A percentile compares a stretch with the other conserved stretches of the same genome.
Evolutionary conservation across 2,888 invertebrate genomes (phyloP).

Genomic region (Lycophotia porphyrea): DNA sequence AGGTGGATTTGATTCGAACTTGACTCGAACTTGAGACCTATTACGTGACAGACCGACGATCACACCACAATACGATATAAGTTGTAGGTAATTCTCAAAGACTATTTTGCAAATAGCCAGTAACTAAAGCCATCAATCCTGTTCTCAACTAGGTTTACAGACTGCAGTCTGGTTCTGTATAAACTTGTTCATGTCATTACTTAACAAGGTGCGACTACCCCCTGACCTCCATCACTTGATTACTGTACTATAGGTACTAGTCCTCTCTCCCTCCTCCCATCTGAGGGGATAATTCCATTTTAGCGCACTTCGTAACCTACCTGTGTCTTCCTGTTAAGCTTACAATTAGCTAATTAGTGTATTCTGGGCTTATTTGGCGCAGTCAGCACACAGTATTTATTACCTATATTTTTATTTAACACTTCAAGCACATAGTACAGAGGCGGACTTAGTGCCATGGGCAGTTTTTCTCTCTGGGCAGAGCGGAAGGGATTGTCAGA

Average conservation of each 20-base stretch:
- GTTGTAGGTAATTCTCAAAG: neutral
- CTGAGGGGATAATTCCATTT: slow-evolving; percentile 2
- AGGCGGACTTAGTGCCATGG: too few species aligned
- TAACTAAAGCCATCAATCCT: neutral
- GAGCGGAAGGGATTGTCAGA: too few species aligned
- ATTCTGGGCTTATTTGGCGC: neutral
- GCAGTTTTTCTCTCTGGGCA: too few species aligned
- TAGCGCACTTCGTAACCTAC: neutral
- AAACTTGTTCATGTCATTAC: neutral
- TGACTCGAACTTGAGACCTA: too few species aligned
- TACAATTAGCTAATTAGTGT: slow-evolving; percentile 2
- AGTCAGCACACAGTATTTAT: neutral
- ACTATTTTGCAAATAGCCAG: neutral
- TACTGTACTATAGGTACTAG: neutral
- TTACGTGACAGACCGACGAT: too few species aligned
- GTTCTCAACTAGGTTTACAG: neutral
- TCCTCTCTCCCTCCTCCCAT: neutral
- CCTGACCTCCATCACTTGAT: neutral
- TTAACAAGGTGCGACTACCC: neutral
- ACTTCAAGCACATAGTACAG: too few species aligned
- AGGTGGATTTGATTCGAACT: too few species aligned
- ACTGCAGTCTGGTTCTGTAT: neutral
- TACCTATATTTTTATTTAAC: too few species aligned
- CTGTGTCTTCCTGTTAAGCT: neutral
- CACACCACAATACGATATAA: too few species aligned